Base-by-base conservation (phyloP, 2,888 invertebrate genomes). In the Pachliopta kotzebuea region DNA sequence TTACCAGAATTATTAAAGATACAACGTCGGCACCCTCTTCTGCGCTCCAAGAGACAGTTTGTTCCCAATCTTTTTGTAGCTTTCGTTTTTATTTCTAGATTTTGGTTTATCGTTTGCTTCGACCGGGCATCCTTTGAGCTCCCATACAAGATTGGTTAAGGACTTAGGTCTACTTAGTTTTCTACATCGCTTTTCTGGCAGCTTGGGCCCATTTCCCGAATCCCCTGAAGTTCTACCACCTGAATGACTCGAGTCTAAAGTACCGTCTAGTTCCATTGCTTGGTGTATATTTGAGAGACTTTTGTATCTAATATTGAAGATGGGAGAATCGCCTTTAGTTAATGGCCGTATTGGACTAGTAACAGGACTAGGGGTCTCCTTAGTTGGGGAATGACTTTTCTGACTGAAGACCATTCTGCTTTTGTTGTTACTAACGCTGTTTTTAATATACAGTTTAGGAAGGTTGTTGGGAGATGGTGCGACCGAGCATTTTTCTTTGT, bases 191-290 rank as follows among this genome's bases (percentile, higher is more conserved):
- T 97, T 96, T 78, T 97, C 96, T 62, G 96, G 96, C 77, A 96
- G 92, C 80, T 96, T 96, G 7, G 94, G 94, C 2, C 94, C 95
- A 56, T 94, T 94, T 0, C 94, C 95, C 6, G 97, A 97, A 83
- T 97, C 97, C 2, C 96, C 96, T 17, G 97, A 97, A 7, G 96
- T 96, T 62, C 96, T 93, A 1, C 97, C 97, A 45, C 97, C 97
- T 29, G 97, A 97, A 86, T 97, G 96, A 80, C 97, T 97, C 49
- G 97, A 97, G 79, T 97, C 96, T 70, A 97, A 90, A n/a, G 97
- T 97, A 0, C 96, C 96, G 78, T 96, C 95, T 50, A 95, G 87
- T 74, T 95, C 95, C 94, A 94, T 95, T 20, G 94, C 95, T 81
- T 94, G 95, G 74, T 95, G 95, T 53, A 95, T 93, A 84, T 95